phyloP scores from a whole-genome alignment of 2,888 invertebrate genomes.

The Scaptomyza tumidula region DNA sequence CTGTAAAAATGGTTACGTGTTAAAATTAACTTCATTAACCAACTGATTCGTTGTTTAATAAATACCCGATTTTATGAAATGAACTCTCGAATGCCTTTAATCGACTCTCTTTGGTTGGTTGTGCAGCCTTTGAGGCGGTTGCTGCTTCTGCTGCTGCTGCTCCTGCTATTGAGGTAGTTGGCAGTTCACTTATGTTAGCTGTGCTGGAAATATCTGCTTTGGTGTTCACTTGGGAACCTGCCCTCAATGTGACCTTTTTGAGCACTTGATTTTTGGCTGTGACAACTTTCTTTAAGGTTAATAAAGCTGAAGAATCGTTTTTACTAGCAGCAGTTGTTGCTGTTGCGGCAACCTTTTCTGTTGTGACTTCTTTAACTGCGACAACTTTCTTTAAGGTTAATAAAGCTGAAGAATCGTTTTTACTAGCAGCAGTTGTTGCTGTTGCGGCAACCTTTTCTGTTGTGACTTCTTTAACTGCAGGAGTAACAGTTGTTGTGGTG shows the following conservation, averaged over 20 bases:
- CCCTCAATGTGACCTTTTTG: slow-evolving; percentile 1
- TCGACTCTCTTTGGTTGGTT: slow-evolving; percentile 61
- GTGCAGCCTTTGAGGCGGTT: neutral
- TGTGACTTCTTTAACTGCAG: no score
- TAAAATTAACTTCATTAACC: no score
- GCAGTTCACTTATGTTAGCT: neutral
- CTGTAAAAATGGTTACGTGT: slow-evolving; percentile 43
- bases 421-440: neutral
- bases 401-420: neutral
- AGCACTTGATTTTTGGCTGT: slow-evolving; percentile 6
- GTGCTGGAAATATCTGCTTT: neutral
- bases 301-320: neutral
- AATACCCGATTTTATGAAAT: slow-evolving; percentile 80
- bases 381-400: neutral
- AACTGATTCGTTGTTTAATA: neutral
- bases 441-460: neutral
- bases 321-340: neutral
- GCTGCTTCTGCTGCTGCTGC: neutral
- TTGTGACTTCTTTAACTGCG: no score
- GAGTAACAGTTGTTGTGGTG: no score
- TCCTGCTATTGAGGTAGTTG: slow-evolving; percentile 27
- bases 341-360: neutral
- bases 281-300: neutral
- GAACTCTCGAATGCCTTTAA: slow-evolving; percentile 79
- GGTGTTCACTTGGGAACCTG: neutral